These are phyloP conservation scores for Rousettus madagascariensis DNA, from an alignment of 2,797 vertebrate genomes.

Conservation along the genomic window DNA sequence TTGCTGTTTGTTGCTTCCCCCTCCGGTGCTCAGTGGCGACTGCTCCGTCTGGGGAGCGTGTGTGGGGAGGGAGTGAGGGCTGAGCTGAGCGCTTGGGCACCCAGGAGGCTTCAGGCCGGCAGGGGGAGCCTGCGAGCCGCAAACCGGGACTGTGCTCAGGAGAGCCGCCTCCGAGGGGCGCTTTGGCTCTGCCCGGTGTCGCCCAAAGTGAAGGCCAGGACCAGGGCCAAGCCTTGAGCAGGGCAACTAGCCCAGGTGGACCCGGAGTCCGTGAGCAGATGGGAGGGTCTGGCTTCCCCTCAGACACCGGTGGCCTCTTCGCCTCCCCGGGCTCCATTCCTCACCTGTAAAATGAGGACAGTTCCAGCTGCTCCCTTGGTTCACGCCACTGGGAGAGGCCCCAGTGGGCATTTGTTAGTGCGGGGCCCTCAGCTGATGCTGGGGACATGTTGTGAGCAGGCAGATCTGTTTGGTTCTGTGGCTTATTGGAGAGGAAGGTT, in stretches of 20 bases:
- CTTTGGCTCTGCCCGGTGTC: rapidly evolving
- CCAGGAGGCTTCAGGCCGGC: neutral
- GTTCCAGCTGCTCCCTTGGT: neutral
- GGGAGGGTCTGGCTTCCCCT: neutral
- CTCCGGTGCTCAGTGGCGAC: rapidly evolving
- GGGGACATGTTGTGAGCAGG: neutral
- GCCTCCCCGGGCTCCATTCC: neutral
- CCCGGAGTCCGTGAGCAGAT: neutral
- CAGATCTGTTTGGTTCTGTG: neutral
- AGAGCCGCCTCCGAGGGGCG: rapidly evolving
- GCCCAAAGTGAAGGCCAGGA: neutral
- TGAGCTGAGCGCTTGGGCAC: neutral
- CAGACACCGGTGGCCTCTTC: neutral
- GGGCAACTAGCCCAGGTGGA: rapidly evolving
- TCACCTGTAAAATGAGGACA: neutral
- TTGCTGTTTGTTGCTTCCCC: neutral
- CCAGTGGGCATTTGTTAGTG: rapidly evolving
- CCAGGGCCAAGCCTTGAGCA: neutral
- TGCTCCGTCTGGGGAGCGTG: neutral
- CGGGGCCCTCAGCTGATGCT: neutral
- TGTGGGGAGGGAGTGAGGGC: neutral
- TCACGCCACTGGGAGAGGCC: neutral
- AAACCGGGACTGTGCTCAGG: rapidly evolving
- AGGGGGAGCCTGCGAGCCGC: constrained; percentile 26
- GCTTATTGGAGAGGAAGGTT: neutral